Base-by-base conservation (phyloP, 2,888 invertebrate genomes). In the Deilephila porcellus region DNA sequence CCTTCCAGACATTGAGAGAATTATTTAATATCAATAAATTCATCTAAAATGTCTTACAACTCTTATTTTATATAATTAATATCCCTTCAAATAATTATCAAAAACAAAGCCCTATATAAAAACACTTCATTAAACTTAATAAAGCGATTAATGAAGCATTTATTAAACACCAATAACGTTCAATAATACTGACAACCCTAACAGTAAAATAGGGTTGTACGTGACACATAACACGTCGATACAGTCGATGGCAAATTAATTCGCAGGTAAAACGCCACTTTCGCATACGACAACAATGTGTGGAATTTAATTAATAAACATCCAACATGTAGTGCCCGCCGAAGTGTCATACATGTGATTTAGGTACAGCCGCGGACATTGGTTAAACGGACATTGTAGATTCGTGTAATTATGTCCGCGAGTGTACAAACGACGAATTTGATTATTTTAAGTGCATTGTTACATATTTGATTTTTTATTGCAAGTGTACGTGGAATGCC, bases 261-360 rank as follows among this genome's bases (percentile, higher is more conserved):
- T 85, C 79, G 78, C 85, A 84, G 81, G 85, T 82, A 83, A 86
- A 87, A 85, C 84, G 82, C 80, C 86, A 86, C 84, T 80, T 84
- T 76, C 79, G 83, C 83, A 80, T 80, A 74, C 74, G 77, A 74
- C 74, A 83, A 86, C 84, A 85, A 83, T 85, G 86, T 85, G 82
- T 79, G 84, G 83, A 86, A 85, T 84, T 86, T 85, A 86, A 87
- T 86, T 86, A 87, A 82, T 80, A 80, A 82, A 82, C 77, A 82
- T 81, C 73, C 79, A 78, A 79, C 63, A 56, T 63, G 56, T 63
- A 64, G 34, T 45, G 53, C 29, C 62, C 52, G 29, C 20, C 56
- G 20, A 56, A 72, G 34, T 56, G 72, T 56, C 56, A 34, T 72
- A 71, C 29, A n/a, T n/a, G 32, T 67, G 67, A 67, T 67, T 67